A percentile compares a stretch with the other conserved stretches of the same genome.
These are phyloP conservation scores for Hepsetus odoe DNA, from an alignment of 2,113 vertebrate species.

Conservation along the genomic window DNA sequence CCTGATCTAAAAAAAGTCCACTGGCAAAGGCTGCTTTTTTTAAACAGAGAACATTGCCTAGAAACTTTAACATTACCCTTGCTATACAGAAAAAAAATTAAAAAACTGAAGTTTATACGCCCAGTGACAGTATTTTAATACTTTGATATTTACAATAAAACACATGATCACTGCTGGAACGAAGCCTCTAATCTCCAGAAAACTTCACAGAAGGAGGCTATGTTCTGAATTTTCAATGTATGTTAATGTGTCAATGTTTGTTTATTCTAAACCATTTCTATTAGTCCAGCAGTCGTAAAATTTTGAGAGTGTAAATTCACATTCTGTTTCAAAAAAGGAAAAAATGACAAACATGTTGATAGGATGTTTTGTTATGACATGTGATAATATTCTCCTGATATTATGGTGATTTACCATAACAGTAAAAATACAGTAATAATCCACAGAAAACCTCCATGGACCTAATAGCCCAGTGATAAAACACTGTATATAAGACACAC, in stretches of 20 bases:
- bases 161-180: no score
- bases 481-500: neutral
- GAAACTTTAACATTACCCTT: neutral
- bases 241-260: no score
- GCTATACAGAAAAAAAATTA: constrained; percentile 22
- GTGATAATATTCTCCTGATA: neutral
- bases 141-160: neutral
- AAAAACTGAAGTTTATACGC: constrained; percentile 6
- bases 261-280: no score
- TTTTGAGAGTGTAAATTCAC: no score
- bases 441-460: neutral
- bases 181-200: no score
- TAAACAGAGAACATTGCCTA: neutral
- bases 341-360: no score
- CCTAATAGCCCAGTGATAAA: neutral
- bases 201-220: no score
- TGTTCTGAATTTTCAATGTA: no score
- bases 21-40: neutral
- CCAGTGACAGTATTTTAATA: neutral
- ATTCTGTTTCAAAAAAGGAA: no score
- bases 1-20: neutral
- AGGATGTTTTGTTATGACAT: no score
- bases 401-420: neutral
- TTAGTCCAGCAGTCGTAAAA: no score
- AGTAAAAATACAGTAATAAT: neutral